Percentiles rank a stretch among this genome's conserved stretches.
Evolutionary conservation across 2,113 vertebrate species (phyloP).

Genomic region (Dromas ardeola): DNA sequence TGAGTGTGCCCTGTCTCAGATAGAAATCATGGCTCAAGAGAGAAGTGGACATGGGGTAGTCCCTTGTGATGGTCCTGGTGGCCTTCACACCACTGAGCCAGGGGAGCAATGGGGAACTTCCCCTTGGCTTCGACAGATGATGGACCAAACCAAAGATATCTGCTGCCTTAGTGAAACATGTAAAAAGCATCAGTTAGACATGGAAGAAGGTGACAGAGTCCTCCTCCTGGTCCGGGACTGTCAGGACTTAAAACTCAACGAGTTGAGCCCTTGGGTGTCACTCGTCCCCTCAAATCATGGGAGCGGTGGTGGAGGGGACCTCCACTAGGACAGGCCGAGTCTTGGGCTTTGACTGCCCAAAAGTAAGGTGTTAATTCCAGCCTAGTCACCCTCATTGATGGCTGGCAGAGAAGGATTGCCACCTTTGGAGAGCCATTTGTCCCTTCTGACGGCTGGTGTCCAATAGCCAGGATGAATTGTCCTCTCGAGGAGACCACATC

Average conservation of each 20-base stretch:
- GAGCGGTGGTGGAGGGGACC: rapidly evolving
- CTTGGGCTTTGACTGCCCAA: not conserved
- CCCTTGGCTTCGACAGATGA: not conserved
- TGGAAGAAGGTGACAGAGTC: not conserved
- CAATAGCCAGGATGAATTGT: not conserved
- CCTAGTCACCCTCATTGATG: not conserved
- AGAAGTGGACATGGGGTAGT: rapidly evolving
- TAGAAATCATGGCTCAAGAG: rapidly evolving
- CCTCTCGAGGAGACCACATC: not conserved
- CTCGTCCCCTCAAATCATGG: not conserved
- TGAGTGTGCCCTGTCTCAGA: not conserved
- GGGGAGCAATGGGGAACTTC: not conserved
- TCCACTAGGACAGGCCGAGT: not conserved
- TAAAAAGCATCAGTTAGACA: rapidly evolving
- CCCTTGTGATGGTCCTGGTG: not conserved
- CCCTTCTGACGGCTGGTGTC: not conserved
- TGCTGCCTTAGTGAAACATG: not conserved
- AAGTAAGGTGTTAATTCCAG: not conserved
- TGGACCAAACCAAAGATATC: not conserved
- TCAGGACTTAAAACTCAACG: rapidly evolving
- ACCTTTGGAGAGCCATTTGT: not conserved
- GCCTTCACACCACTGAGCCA: not conserved
- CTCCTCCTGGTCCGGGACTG: not conserved
- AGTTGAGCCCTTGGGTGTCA: not conserved
- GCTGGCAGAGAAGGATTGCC: not conserved